These are phyloP conservation scores for Agelastica alni DNA, from an alignment of 2,888 invertebrate species.

Conservation along the genomic window DNA sequence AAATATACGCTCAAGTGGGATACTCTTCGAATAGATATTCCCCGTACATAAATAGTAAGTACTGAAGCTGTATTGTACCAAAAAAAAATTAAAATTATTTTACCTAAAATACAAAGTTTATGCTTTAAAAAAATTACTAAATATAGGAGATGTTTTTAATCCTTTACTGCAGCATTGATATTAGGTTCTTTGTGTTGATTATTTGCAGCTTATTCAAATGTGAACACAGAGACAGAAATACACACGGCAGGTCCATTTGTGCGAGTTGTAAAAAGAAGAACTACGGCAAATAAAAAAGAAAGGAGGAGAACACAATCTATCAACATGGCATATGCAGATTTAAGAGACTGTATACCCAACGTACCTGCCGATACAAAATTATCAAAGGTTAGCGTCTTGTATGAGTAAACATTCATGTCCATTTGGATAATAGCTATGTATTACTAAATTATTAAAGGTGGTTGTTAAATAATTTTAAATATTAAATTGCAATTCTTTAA, in stretches of 20 bases:
- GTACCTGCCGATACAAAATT: conserved; percentile 95
- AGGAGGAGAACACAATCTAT: conserved; percentile 89
- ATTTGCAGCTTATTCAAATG: conserved; percentile 29
- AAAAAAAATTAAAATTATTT: no score
- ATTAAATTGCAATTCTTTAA: not conserved
- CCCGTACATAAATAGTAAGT: conserved; percentile 41
- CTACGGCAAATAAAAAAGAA: conserved; percentile 95
- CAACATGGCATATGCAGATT: conserved; percentile 91
- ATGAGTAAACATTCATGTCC: not conserved
- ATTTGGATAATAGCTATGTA: not conserved
- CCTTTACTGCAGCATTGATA: no score
- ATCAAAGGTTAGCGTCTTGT: conserved; percentile 80
- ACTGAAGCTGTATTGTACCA: no score
- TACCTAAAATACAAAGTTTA: no score
- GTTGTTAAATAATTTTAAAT: not conserved
- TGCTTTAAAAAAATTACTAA: no score
- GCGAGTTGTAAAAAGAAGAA: conserved; percentile 75
- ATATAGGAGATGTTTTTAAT: no score
- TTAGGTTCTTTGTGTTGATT: no score
- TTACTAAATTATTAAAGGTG: no score
- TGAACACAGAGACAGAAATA: conserved; percentile 31
- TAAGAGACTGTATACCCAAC: conserved; percentile 93
- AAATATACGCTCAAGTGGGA: conserved; percentile 45
- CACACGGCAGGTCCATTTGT: conserved; percentile 54
- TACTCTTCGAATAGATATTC: conserved; percentile 38